These are phyloP conservation scores for Octopus sinensis DNA, from an alignment of 1,140 invertebrate species.

Conservation along the genomic window DNA sequence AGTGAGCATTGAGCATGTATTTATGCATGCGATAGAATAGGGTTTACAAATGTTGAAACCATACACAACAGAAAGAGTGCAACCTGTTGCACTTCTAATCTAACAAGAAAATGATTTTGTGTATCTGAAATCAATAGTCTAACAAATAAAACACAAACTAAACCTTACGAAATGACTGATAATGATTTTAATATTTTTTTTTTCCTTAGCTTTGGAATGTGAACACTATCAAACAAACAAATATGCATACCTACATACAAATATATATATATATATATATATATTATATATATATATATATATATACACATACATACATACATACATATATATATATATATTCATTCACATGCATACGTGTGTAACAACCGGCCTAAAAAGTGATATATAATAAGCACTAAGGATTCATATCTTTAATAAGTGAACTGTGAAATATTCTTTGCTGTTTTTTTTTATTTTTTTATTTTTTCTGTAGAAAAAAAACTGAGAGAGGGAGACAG, in stretches of 20 bases:
- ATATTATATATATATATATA: conserved; percentile 7
- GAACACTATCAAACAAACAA: neutral
- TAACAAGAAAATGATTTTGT: neutral
- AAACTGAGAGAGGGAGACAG: too few species aligned
- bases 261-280: conserved; percentile 13
- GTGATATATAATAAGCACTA: neutral
- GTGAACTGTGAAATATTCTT: neutral
- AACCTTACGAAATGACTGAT: neutral
- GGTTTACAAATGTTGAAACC: neutral
- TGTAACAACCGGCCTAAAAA: neutral
- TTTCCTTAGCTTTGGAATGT: neutral
- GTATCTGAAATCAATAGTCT: neutral
- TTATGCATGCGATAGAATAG: neutral
- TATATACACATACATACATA: conserved; percentile 4
- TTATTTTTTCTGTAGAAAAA: neutral
- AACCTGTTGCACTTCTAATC: neutral
- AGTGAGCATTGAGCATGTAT: neutral
- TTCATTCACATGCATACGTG: neutral
- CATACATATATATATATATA: neutral
- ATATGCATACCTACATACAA: neutral
- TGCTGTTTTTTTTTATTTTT: conserved; percentile 3
- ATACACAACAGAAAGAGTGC: neutral
- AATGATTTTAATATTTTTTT: neutral
- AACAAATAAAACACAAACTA: neutral
- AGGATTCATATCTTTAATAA: neutral